These are phyloP conservation scores for Spicauda simplicius DNA, from an alignment of 2,888 invertebrate genomes.

Conservation along the genomic window DNA sequence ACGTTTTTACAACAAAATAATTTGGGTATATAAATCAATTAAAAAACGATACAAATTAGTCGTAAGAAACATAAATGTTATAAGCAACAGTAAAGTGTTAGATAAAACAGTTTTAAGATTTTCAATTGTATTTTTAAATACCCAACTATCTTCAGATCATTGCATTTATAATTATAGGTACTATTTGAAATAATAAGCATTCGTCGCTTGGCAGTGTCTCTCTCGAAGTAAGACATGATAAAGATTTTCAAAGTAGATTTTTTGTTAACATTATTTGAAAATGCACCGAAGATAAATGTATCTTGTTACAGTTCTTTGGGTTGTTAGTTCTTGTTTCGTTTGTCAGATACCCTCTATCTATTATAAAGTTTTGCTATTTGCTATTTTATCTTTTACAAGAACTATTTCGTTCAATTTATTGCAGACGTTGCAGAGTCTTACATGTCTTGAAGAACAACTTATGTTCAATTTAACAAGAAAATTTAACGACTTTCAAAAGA, in stretches of 20 bases:
- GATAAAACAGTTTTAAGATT: too few relatives aligned
- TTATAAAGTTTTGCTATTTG: constrained; percentile 20
- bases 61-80: too few relatives aligned
- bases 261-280: constrained; percentile 15
- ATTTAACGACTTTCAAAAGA: too few relatives aligned
- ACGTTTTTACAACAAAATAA: too few relatives aligned
- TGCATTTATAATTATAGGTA: too few relatives aligned
- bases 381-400: constrained; percentile 2
- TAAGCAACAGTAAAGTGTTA: too few relatives aligned
- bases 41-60: too few relatives aligned
- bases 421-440: not conserved
- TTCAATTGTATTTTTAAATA: too few relatives aligned
- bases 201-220: not conserved
- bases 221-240: constrained; percentile 2
- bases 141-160: too few relatives aligned
- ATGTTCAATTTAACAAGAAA: not conserved
- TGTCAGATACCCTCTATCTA: constrained; percentile 21
- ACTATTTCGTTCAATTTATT: not conserved
- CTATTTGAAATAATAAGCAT: too few relatives aligned
- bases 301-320: constrained; percentile 15
- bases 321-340: constrained; percentile 23
- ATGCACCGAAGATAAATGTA: constrained; percentile 22
- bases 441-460: not conserved
- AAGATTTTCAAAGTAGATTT: constrained; percentile 6
- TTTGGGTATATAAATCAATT: too few relatives aligned